Conservation (phyloP, 2,888 invertebrate genomes). For the Meghimatium bilineatum region DNA sequence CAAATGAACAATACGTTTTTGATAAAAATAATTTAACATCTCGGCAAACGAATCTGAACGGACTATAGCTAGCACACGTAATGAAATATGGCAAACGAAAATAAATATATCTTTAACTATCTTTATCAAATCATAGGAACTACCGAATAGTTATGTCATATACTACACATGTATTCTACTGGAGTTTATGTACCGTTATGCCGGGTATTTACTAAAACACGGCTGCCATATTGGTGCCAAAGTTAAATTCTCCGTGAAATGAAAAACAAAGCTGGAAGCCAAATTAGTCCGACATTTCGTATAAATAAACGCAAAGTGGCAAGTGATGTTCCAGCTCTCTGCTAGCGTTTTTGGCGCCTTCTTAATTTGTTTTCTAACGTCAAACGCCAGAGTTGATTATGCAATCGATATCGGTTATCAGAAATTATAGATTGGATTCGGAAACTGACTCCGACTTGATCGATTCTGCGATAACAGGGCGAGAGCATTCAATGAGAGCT, state of each 20-base stretch:
- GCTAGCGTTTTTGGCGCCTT: constrained; percentile 31
- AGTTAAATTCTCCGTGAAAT: not conserved
- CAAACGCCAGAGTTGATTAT: not conserved
- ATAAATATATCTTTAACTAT: too few species aligned
- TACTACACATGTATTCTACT: too few species aligned
- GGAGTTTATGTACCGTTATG: too few species aligned
- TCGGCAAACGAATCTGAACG: too few species aligned
- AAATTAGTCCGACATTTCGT: constrained; percentile 7
- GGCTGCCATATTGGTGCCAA: not conserved
- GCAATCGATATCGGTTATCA: constrained; percentile 37
- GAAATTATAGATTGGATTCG: constrained; percentile 27
- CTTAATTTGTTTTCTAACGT: constrained; percentile 29
- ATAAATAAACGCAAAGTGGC: constrained; percentile 25
- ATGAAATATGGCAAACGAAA: too few species aligned
- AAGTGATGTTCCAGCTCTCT: constrained; percentile 25
- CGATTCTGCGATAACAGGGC: constrained; percentile 5
- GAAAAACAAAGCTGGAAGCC: not conserved
- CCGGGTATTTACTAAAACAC: too few species aligned
- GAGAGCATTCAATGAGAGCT: not conserved
- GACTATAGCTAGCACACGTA: too few species aligned
- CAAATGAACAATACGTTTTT: too few species aligned
- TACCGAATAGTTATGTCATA: too few species aligned
- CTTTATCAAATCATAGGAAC: too few species aligned
- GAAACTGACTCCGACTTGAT: constrained; percentile 23
- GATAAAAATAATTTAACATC: too few species aligned